phyloP scores from a whole-genome alignment of 2,888 invertebrate species.

The Drosophila acutilabella region DNA sequence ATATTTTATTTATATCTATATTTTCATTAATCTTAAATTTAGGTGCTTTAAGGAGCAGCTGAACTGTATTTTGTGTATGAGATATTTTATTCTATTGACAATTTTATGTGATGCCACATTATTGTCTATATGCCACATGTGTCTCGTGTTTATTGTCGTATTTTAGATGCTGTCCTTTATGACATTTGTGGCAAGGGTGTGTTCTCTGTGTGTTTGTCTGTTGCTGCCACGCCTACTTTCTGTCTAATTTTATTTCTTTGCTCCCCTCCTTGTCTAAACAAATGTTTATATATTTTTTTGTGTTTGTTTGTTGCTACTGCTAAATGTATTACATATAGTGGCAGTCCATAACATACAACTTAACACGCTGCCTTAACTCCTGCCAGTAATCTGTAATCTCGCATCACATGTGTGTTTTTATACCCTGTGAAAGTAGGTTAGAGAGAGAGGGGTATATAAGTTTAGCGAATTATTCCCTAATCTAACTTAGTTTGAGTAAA shows the following conservation, averaged over 20 bases:
- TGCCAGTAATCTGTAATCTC: conserved; percentile 31
- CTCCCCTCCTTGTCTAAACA: neutral
- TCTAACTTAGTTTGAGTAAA: too few relatives aligned
- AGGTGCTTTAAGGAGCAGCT: neutral
- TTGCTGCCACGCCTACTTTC: conserved; percentile 7
- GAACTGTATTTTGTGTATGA: neutral
- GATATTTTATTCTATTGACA: conserved; percentile 13
- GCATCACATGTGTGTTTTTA: conserved; percentile 21
- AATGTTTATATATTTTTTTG: conserved; percentile 12
- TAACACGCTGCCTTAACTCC: conserved; percentile 64
- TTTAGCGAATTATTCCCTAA: neutral
- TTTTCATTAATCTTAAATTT: neutral
- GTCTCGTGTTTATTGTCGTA: conserved; percentile 6
- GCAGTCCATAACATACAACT: conserved; percentile 47
- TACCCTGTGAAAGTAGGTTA: conserved; percentile 9
- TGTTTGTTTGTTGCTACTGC: conserved; percentile 41
- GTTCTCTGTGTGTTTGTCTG: conserved; percentile 3
- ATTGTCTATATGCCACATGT: conserved; percentile 9
- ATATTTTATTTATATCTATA: neutral
- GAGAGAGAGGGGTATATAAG: neutral
- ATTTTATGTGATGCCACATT: conserved; percentile 1
- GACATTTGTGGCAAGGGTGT: conserved; percentile 10
- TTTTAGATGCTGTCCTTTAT: conserved; percentile 17
- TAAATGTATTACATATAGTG: conserved; percentile 48
- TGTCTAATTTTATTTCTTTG: neutral